These are phyloP conservation scores for Pseudolycoriella hygida DNA, from an alignment of 2,888 invertebrate species.

Conservation along the genomic window DNA sequence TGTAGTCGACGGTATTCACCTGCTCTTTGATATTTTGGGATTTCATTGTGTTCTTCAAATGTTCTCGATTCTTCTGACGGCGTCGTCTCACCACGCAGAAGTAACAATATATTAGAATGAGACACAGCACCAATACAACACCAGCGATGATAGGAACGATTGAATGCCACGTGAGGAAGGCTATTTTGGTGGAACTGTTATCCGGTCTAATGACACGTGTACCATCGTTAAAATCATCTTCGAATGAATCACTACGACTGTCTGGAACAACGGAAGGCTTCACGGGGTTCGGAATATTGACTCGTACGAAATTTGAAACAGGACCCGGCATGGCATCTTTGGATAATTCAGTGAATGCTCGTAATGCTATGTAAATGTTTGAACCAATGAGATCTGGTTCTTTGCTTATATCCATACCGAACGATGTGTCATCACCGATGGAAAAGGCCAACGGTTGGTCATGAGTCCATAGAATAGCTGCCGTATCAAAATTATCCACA, in stretches of 20 bases:
- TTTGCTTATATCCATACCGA: slow-evolving; percentile 30
- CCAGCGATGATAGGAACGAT: slow-evolving; percentile 32
- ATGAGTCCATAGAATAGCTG: slow-evolving; percentile 28
- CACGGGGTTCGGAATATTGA: slow-evolving; percentile 33
- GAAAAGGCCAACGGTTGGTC: slow-evolving; percentile 29
- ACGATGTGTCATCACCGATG: slow-evolving; percentile 34
- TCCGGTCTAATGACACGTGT: background rate
- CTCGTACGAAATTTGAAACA: slow-evolving; percentile 35
- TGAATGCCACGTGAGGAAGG: slow-evolving; percentile 29
- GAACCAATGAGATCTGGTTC: slow-evolving; percentile 31
- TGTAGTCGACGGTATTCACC: background rate
- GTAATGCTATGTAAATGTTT: slow-evolving; percentile 34
- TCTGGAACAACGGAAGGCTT: slow-evolving; percentile 23
- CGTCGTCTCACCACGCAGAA: slow-evolving; percentile 30
- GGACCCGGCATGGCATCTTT: slow-evolving; percentile 26
- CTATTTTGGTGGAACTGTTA: slow-evolving; percentile 5
- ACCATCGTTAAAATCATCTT: slow-evolving; percentile 7
- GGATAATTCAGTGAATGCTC: slow-evolving; percentile 29
- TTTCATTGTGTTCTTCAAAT: background rate
- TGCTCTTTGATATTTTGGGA: background rate
- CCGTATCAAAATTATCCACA: slow-evolving; percentile 30
- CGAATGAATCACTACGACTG: slow-evolving; percentile 26
- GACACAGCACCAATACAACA: slow-evolving; percentile 26
- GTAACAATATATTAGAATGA: slow-evolving; percentile 31
- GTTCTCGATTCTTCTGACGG: slow-evolving; percentile 6